Evolutionary conservation across 2,888 invertebrate species (phyloP), one percentile per base, ranked within the genome.

Genomic region (Aplocera efformata): DNA sequence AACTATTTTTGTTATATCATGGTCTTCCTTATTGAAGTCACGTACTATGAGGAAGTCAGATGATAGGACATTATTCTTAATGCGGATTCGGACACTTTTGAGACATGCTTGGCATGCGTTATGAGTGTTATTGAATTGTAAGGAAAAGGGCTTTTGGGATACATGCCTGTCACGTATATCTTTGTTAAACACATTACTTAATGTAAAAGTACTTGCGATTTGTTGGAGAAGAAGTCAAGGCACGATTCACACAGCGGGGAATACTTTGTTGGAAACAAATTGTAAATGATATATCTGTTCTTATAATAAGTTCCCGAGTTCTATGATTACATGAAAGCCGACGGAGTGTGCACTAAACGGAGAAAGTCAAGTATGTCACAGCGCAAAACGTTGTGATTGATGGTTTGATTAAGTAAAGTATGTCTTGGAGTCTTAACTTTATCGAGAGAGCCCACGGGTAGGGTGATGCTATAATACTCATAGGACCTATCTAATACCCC

Each of bases 261-360:
- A 58, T 51, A 49, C 59, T 58, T 54, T 58, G 53, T 65, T 66
- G 56, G 67, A 68, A 70, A 71, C 67, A 60, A 59, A 63, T 60
- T 58, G 56, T 55, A 60, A 63, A 60, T 66, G n/a, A n/a, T 41
- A 31, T 38, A 34, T 34, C 30, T 31, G 28, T 30, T 5, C 13
- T 3, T 17, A 17, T 17, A 17, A 17, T 17, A 17, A 3, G 13
- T 17, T 17, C 5, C 2, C 5, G 13, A 5, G 5, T 2, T 17
- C 2, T 17, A 5, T 17, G 13, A 17, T 17, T 17, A 17, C 13
- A 3, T 17, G 13, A 17, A 17, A 17, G 13, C 5, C 13, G 13
- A 17, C 5, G 13, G 5, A 17, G 35, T 39, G 24, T 35, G 24
- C 24, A 39, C 27, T 44, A 31, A 35, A 39, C 6, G 29, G 13